Percentiles rank a stretch among this genome's conserved stretches.
phyloP scores from a whole-genome alignment of 2,797 vertebrate genomes.

The Sebastes iracundus region DNA sequence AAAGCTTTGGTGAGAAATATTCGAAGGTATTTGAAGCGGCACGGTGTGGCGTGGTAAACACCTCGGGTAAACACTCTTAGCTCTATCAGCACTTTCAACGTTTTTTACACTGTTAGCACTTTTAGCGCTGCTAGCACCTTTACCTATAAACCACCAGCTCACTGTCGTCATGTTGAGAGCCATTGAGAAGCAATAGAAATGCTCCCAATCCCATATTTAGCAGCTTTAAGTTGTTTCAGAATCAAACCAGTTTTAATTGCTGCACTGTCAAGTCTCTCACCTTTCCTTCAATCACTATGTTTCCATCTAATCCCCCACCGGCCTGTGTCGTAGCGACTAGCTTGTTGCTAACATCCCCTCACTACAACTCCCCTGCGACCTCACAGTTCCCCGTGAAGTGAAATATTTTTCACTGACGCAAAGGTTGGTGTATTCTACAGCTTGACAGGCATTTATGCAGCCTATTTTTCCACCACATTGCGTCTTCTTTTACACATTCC shows the following conservation, averaged over 20 bases:
- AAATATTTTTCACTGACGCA: conserved; percentile 27
- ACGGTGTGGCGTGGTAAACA: too few species aligned
- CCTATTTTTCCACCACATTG: neutral
- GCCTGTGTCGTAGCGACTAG: neutral
- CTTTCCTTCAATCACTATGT: neutral
- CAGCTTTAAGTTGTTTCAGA: rapidly evolving
- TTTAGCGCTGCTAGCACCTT: too few species aligned
- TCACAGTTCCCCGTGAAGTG: conserved; percentile 4
- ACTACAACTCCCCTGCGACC: conserved; percentile 12
- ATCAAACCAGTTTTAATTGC: neutral
- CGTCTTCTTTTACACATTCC: neutral
- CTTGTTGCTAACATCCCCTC: neutral
- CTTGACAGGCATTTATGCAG: neutral
- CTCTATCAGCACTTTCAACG: too few species aligned
- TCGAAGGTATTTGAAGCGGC: too few species aligned
- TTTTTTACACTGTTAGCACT: too few species aligned
- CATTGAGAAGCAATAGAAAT: too few species aligned
- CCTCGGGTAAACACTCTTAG: rapidly evolving
- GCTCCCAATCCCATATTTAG: too few species aligned
- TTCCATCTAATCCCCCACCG: neutral
- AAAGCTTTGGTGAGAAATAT: too few species aligned
- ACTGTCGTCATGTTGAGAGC: too few species aligned
- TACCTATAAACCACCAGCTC: rapidly evolving
- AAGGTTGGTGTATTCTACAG: conserved; percentile 7
- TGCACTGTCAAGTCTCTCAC: neutral